Base-by-base conservation (phyloP, 2,113 vertebrate genomes). In the Boleophthalmus pectinirostris region DNA sequence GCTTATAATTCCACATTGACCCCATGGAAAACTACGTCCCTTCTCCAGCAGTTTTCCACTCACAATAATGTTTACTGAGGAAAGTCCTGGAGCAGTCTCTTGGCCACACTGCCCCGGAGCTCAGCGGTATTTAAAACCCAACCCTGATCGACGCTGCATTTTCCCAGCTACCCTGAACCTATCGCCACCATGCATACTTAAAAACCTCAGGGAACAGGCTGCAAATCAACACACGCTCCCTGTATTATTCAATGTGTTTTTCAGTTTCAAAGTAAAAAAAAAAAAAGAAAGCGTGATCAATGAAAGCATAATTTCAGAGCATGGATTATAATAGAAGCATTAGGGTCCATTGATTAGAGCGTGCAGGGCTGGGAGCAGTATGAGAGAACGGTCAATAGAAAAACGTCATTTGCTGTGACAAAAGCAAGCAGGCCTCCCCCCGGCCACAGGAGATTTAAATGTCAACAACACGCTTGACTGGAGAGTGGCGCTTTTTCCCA, bases 261-360 rank as follows among this genome's bases (percentile, higher is more conserved):
- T 65, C 45, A 76, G 70, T 70, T 65, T 68, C 54, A 61, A 25
- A 72, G 68, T 84, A 77, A 4, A 78, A 79, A 60, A 71, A 71
- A 77, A 74, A 66, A 56, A 60, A 73, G 83, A 57, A 68, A 72
- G 16, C 72, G 45, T 88, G 84, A 92, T 93, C 92, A 91, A 93
- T 93, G 80, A 57, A 47, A 70, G 64, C 77, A 91, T 91, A 89
- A 92, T 91, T 91, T 87, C 79, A 79, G 72, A 77, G 74, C 85
- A 87, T 82, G 81, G 87, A 88, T 90, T 91, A 92, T 92, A 91
- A 92, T 91, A 87, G 85, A 88, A 74, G 85, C 89, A 91, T 93
- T 89, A 93, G 85, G 49, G 12, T 45, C 18, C 70, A 93, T 92
- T 88, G 92, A 94, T 90, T 88, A 63, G 54, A 25, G 73, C 74